Base-by-base conservation (phyloP, 2,113 vertebrate genomes). In the Aegypius monachus region DNA sequence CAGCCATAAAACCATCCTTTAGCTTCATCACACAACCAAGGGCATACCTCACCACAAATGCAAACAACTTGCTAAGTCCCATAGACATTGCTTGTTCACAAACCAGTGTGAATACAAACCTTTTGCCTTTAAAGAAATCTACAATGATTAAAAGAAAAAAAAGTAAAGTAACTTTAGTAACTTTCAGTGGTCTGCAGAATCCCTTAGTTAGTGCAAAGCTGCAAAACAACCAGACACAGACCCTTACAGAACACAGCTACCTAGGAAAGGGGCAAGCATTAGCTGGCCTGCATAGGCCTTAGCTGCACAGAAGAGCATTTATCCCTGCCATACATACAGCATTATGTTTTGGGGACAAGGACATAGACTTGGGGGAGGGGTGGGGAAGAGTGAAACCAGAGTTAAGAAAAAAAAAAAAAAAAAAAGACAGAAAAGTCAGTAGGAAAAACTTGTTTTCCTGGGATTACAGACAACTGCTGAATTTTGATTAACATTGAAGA, bases 291-390 rank as follows among this genome's bases (percentile, higher is more conserved):
- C 1, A 1, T 2, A 87, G 58, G 6, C 50, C 70, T 23, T 65
- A 58, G 6, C 8, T 36, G 14, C n/a, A 90, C 21, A 63, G 14
- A 68, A 72, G 4, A 40, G 5, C 16, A 32, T 6, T 67, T 42
- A 70, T 34, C 18, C 8, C 17, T 34, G 38, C 13, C 34, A 29
- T 6, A 83, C 22, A 50, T 3, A 81, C 2, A 25, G 11, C 0
- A 3, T 25, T 74, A 56, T 12, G 10, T 34, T 77, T 25, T 5
- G 2, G 25, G 36, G 12, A 53, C n/a, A 38, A 70, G 13, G 11
- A 53, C 27, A 7, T 66, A 43, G 6, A 53, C 0, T 68, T 4
- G 6, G 6, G 22, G 67, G 3, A 29, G n/a, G 3, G 2, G 4
- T 12, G 6, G 7, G 10, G 6, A 68, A 74, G 42, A 19, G 9